Evolutionary conservation across 2,797 vertebrate species (phyloP), one percentile per base, ranked within the genome.

Genomic region (Selene dorsalis): DNA sequence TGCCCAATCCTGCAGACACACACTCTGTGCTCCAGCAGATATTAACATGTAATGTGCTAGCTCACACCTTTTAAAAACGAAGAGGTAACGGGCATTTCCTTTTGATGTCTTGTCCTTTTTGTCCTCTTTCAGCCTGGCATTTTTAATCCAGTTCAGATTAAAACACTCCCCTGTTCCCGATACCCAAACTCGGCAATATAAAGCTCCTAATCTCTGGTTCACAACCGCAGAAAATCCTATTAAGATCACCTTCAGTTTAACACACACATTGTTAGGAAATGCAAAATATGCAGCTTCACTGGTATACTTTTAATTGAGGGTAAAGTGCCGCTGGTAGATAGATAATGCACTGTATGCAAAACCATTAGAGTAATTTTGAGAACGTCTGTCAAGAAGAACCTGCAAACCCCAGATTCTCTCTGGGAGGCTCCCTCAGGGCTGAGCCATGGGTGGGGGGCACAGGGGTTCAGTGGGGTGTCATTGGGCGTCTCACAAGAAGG

Each of bases 211-310:
- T 95, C 95, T 94, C 91, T 93, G 88, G 89, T 95, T 95, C 89
- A 91, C 93, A 94, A 95, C 91, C 85, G 90, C 89, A 93, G 91
- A 87, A 94, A 95, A 95, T 95, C 95, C 94, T 95, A 96, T 95
- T 95, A 95, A 93, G 92, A 94, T 95, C 94, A 94, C 94, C 94
- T 95, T 92, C 91, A 93, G 92, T 95, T 95, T 94, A 96, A 93
- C 93, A 93, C 86, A 71, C 68, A 82, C 87, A 95, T 95, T 95
- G 93, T 95, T 93, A 81, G 68, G 75, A 95, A 95, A 94, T 94
- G 94, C 94, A 95, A 95, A 95, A 95, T 94, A 92, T 79, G 92
- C 92, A 93, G 93, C 91, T 93, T 94, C 91, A 83, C 85, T 62
- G 53, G 77, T 89, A 70, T 83, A 90, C 90, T 92, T 93, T 94